Base-by-base conservation (phyloP, 2,113 vertebrate species). In the Silurus glanis region DNA sequence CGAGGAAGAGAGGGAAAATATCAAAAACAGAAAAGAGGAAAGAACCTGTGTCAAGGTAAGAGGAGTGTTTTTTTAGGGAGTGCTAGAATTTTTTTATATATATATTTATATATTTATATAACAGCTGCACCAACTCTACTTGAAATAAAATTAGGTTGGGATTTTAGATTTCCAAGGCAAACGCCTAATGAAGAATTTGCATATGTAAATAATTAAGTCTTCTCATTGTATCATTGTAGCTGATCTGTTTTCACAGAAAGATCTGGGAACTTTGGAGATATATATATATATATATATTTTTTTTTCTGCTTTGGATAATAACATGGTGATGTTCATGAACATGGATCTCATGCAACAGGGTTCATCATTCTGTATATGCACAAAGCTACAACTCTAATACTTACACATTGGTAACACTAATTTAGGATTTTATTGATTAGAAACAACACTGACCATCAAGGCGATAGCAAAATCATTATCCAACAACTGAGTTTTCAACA, bases 301-400 rank as follows among this genome's bases (percentile, higher is more conserved):
- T 47, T n/a, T 53, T 37, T 51, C 3, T 17, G 49, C 8, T 16
- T 0, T 3, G 0, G 61, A 71, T 25, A 84, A 74, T 86, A 59
- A 62, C 72, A 2, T 53, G 28, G 28, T 67, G 25, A 56, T 84
- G 84, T 23, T 7, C 6, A 47, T 87, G 74, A 6, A 45, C 25
- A 45, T 72, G 61, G 84, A 61, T 47, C 28, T 61, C 7, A 94
- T 94, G 93, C 94, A 95, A 95, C 94, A 95, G 94, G 93, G 92
- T 93, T 89, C 87, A 89, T 90, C 87, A 71, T 90, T 66, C 78
- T 9, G 23, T 28, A 78, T 58, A 75, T 80, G 21, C 53, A 8
- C 21, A 9, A 21, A 37, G 75, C 23, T 51, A n/a, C 45, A 75
- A 2, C 14, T 19, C 74, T 85, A 28, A 55, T 84, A 71, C 55